Evolutionary conservation across 2,113 vertebrate species (phyloP).

Genomic region (Thamnaconus septentrionalis): DNA sequence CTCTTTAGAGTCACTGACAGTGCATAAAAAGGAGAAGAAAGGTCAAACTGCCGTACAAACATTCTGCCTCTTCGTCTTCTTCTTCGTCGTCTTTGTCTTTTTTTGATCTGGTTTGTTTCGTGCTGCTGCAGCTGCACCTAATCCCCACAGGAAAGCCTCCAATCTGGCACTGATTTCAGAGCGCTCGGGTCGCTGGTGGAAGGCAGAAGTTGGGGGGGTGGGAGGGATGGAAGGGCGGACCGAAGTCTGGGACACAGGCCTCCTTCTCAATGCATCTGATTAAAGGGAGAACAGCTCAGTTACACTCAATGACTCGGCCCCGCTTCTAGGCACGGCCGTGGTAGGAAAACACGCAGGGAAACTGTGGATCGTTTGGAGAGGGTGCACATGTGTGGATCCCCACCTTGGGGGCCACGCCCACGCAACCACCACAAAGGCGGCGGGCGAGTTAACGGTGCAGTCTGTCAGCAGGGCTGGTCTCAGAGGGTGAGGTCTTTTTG

Average conservation of each 20-base stretch:
- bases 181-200: slow-evolving; percentile 2
- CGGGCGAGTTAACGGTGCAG: slow-evolving; percentile 9
- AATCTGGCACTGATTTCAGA: slow-evolving; percentile 75
- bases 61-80: slow-evolving; percentile 4
- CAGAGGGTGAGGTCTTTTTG: slow-evolving; percentile 47
- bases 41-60: slow-evolving; percentile 54
- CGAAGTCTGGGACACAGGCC: slow-evolving; percentile 52
- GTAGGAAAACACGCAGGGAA: slow-evolving; percentile 47
- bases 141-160: slow-evolving; percentile 69
- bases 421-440: background rate
- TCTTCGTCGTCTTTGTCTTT: slow-evolving; percentile 8
- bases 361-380: slow-evolving; percentile 2
- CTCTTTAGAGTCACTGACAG: slow-evolving; percentile 14
- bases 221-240: slow-evolving; percentile 41
- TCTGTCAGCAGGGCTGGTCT: slow-evolving; percentile 44
- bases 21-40: slow-evolving; percentile 28
- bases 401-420: background rate
- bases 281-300: slow-evolving; percentile 75
- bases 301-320: slow-evolving; percentile 62
- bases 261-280: slow-evolving; percentile 69
- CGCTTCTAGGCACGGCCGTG: slow-evolving; percentile 41
- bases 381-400: too few relatives aligned
- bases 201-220: background rate
- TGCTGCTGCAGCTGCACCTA: slow-evolving; percentile 69
- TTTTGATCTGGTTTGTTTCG: slow-evolving; percentile 48